Percentiles rank a stretch among this genome's conserved stretches.
phyloP scores from a whole-genome alignment of 2,797 vertebrate genomes.

The Gymnocypris eckloni region DNA sequence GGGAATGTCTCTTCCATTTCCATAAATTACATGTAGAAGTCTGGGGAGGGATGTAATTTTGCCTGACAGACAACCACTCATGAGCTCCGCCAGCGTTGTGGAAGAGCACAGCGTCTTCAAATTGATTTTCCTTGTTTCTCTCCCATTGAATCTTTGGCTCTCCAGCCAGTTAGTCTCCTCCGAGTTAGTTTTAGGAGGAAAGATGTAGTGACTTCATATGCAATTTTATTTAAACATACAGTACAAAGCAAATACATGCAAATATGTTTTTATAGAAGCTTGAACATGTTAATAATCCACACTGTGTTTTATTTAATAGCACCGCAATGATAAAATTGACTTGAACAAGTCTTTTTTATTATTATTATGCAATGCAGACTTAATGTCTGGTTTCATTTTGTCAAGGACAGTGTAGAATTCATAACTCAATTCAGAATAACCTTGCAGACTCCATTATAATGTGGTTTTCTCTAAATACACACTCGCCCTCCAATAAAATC shows the following conservation, averaged over 20 bases:
- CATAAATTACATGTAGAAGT: slow-evolving; percentile 62
- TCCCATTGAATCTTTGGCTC: slow-evolving; percentile 10
- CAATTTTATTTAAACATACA: slow-evolving; percentile 20
- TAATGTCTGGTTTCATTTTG: slow-evolving; percentile 33
- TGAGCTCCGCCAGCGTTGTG: slow-evolving; percentile 53
- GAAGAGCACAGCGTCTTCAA: slow-evolving; percentile 60
- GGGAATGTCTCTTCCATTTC: slow-evolving; percentile 60
- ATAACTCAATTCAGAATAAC: slow-evolving; percentile 24
- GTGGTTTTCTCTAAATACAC: slow-evolving; percentile 16
- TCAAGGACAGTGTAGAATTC: neutral
- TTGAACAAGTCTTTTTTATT: neutral
- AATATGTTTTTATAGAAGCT: slow-evolving; percentile 21
- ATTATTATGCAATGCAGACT: neutral
- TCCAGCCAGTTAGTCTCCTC: slow-evolving; percentile 11
- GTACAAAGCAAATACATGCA: slow-evolving; percentile 6
- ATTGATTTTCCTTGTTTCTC: slow-evolving; percentile 63
- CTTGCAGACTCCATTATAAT: slow-evolving; percentile 19
- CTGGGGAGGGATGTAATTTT: slow-evolving; percentile 60
- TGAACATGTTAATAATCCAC: slow-evolving; percentile 17
- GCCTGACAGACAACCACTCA: slow-evolving; percentile 59
- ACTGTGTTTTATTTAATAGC: slow-evolving; percentile 22
- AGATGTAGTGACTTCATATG: slow-evolving; percentile 12
- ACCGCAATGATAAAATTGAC: slow-evolving; percentile 3
- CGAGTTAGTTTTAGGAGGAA: slow-evolving; percentile 14
- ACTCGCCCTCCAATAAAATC: slow-evolving; percentile 2